These are phyloP conservation scores for Herminia tarsipennalis DNA, from an alignment of 2,888 invertebrate species.

Conservation along the genomic window DNA sequence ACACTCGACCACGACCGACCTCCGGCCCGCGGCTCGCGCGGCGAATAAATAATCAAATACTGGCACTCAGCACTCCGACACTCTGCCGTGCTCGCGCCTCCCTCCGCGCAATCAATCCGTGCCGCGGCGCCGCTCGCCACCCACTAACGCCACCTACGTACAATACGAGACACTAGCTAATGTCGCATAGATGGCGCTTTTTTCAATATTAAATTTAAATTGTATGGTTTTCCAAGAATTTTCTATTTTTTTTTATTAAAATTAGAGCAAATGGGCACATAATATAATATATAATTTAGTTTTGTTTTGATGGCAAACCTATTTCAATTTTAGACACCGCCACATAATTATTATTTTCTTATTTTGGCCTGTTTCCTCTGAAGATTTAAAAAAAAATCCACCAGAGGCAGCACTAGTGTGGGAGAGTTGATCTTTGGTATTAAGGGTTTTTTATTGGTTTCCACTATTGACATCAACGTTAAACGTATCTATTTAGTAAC, in stretches of 20 bases:
- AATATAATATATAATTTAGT: too few relatives aligned
- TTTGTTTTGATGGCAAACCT: background rate
- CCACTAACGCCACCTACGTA: slow-evolving; percentile 23
- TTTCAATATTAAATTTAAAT: background rate
- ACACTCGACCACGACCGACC: slow-evolving; percentile 79
- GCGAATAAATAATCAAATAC: slow-evolving; percentile 73
- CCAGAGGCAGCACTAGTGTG: too few relatives aligned
- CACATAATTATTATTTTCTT: too few relatives aligned
- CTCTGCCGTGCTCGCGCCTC: slow-evolving; percentile 38
- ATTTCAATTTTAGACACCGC: background rate
- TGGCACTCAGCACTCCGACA: slow-evolving; percentile 27
- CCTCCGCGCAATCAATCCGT: slow-evolving; percentile 49
- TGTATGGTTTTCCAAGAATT: too few relatives aligned
- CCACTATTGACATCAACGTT: too few relatives aligned
- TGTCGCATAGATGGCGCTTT: slow-evolving; percentile 5
- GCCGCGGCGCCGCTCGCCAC: slow-evolving; percentile 30
- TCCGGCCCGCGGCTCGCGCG: slow-evolving; percentile 85
- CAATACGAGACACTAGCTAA: background rate
- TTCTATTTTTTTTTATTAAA: too few relatives aligned
- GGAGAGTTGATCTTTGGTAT: too few relatives aligned
- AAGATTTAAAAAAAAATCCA: too few relatives aligned
- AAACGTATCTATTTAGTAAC: too few relatives aligned
- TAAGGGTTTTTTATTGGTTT: too few relatives aligned
- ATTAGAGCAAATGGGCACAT: too few relatives aligned
- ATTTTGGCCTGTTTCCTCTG: too few relatives aligned